Evolutionary conservation across 2,888 invertebrate genomes (phyloP), one percentile per base, ranked within the genome.

Genomic region (Alviniconcha strummeri): DNA sequence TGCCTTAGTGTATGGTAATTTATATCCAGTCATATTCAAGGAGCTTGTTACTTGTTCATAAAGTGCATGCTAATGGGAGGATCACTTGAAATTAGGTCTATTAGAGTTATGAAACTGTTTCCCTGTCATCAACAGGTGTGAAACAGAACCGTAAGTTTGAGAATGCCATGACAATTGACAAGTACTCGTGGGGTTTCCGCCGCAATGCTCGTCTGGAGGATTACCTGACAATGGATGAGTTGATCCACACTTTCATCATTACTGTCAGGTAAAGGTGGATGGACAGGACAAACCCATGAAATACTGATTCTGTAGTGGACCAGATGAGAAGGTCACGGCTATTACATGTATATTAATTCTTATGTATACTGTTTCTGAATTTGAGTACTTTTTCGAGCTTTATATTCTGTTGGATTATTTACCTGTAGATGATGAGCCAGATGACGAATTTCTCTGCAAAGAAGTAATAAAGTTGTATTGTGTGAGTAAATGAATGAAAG

Each of bases 161-260:
- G 94, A 98, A 98, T 93, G 97, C 97, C 54, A 96, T 98, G 95
- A 98, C 98, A 0, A 94, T 99, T 74, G 99, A 99, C 91, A 95
- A 95, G 88, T 91, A 94, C 36, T 97, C 98, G 0, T 95, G 95
- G 95, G 95, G 95, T 8, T 94, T 92, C 89, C 89, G 94, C 13
- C 89, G 94, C 55, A 90, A 93, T 81, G 92, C 94, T 84, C 87
- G 88, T 11, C 82, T 92, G 7, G 60, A 84, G 6, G 92, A 93
- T 83, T 91, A 90, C 78, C 85, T 93, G 54, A 90, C 90, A 54
- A 92, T 91, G 85, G 89, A 92, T 60, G 96, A 97, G 86, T 94
- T 99, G 4, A 94, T 94, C 8, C 83, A 87, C 4, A 91, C 90
- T 17, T 85, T 94, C 55, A 91, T 90, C 17, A 85, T 91, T 83